These are phyloP conservation scores for Macrochelys suwanniensis DNA, from an alignment of 2,797 vertebrate genomes.

Conservation along the genomic window DNA sequence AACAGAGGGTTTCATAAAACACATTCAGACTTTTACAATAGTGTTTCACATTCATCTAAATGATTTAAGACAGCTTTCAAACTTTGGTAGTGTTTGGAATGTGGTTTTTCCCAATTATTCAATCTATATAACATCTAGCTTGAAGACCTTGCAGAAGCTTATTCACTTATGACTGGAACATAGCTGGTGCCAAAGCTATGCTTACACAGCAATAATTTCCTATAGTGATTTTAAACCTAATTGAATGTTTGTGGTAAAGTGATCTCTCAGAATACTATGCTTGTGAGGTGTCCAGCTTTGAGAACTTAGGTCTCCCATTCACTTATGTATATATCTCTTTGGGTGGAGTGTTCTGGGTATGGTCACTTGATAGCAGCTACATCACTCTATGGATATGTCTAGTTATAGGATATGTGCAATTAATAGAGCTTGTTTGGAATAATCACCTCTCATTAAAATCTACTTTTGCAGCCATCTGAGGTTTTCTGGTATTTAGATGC, in stretches of 20 bases:
- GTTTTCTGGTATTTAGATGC: background rate
- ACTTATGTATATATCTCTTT: background rate
- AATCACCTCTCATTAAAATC: background rate
- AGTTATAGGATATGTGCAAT: background rate
- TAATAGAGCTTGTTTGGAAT: background rate
- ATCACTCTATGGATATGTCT: background rate
- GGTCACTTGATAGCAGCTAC: background rate
- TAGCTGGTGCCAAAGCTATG: background rate
- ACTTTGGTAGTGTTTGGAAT: background rate
- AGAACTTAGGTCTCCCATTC: background rate
- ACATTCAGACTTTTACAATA: background rate
- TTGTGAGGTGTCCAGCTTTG: background rate
- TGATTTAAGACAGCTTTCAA: background rate
- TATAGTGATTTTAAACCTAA: conserved; percentile 6
- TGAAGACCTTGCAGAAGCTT: background rate
- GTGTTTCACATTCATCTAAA: background rate
- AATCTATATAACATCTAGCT: background rate
- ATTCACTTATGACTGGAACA: background rate
- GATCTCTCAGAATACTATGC: background rate
- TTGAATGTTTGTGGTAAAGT: background rate
- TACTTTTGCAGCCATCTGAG: background rate
- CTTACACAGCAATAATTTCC: background rate
- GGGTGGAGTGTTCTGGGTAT: background rate
- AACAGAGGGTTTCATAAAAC: background rate
- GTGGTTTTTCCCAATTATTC: background rate